Evolutionary conservation across 2,113 vertebrate genomes (phyloP), one percentile per base, ranked within the genome.

Genomic region (Eublepharis macularius): DNA sequence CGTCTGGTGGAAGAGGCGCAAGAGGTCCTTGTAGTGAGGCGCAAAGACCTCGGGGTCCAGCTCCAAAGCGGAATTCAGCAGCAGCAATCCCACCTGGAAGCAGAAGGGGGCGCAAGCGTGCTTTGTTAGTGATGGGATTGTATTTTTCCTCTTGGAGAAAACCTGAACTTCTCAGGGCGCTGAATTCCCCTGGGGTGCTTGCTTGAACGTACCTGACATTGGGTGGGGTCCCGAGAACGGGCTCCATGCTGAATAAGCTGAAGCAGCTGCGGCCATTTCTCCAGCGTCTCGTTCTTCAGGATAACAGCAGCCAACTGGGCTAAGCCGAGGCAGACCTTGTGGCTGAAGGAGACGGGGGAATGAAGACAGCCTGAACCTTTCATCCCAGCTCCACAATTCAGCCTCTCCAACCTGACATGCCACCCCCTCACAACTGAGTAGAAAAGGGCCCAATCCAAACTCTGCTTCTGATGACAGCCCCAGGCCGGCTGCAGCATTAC

Each of bases 181-280:
- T n/a, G n/a, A n/a, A n/a, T n/a, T n/a, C n/a, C n/a, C n/a, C 57
- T 24, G 4, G 3, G 41, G 65, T 2, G 34, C 39, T 29, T 4
- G 2, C 41, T 3, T 1, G 47, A 29, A 24, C 7, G 3, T 93
- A 98, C 98, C 97, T 97, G 97, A 95, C 95, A 95, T 82, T 97
- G 97, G 0, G 95, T 89, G 49, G 96, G 93, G 80, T 96, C 95
- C 65, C 81, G 72, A 83, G 97, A 98, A n/a, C 95, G 96, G 32
- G 97, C 97, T 49, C 96, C 95, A 6, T 97, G 92, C 60, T 96
- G 97, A 51, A 98, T 96, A 36, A 98, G 94, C 69, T 96, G 91
- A 77, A 98, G 93, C 81, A 98, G 92, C 63, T 97, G 97, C 17
- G 98, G 98, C 98, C 98, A 98, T 88, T 94, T 94, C 69, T 97